Conservation (phyloP, 2,113 vertebrate species). For the Lates calcarifer region DNA sequence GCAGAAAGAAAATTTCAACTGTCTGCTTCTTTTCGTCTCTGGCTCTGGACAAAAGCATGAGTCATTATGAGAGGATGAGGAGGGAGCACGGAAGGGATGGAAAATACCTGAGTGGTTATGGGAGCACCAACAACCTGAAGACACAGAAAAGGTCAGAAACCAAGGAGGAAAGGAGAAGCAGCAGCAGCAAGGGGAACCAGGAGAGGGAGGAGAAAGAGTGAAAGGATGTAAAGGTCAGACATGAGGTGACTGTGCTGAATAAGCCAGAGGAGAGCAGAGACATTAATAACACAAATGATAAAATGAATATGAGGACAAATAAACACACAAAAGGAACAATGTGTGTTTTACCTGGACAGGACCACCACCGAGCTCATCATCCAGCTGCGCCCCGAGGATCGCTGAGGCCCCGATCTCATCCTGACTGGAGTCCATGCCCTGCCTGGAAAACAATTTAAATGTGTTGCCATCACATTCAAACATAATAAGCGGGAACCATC, state of each 20-base stretch:
- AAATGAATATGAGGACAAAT: conserved; percentile 7
- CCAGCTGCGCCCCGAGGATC: conserved; percentile 91
- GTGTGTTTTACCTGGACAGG: conserved; percentile 90
- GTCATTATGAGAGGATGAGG: conserved; percentile 7
- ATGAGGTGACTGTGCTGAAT: conserved; percentile 18
- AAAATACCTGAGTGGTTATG: conserved; percentile 85
- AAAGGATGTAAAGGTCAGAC: conserved; percentile 56
- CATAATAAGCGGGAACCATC: neutral
- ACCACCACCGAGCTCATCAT: conserved; percentile 93
- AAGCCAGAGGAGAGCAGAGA: conserved; percentile 23
- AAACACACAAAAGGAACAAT: fast-evolving
- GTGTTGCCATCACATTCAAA: neutral
- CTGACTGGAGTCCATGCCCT: conserved; percentile 91
- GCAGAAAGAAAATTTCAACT: neutral
- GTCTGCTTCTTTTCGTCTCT: neutral
- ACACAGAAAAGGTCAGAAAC: conserved; percentile 60
- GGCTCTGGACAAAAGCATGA: conserved; percentile 51
- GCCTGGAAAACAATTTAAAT: conserved; percentile 83
- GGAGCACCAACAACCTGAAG: conserved; percentile 84
- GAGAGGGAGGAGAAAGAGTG: conserved; percentile 22
- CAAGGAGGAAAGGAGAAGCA: conserved; percentile 52
- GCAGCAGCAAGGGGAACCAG: conserved; percentile 28
- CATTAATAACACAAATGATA: conserved; percentile 13
- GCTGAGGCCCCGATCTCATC: conserved; percentile 93
- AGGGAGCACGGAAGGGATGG: conserved; percentile 5